A percentile compares a stretch with the other conserved stretches of the same genome.
Conservation (phyloP, 2,888 invertebrate species). For the Drosophila paracracens region DNA sequence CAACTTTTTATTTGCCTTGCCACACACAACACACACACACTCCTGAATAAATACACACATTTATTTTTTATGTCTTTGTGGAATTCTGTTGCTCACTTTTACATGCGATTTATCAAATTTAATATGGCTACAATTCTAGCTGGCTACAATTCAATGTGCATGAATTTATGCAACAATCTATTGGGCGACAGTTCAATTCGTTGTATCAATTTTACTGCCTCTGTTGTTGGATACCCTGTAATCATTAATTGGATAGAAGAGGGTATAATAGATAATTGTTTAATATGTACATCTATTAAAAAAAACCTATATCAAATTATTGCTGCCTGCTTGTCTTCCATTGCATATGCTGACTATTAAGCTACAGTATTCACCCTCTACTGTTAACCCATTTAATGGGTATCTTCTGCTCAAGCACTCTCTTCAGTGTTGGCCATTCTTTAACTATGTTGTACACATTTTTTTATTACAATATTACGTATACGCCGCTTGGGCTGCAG, state of each 20-base stretch:
- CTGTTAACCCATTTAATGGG: not conserved
- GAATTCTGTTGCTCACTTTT: conserved; percentile 42
- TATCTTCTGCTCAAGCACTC: not conserved
- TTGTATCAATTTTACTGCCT: conserved; percentile 36
- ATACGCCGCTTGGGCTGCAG: conserved; percentile 59
- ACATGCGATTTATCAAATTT: conserved; percentile 72
- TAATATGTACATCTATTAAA: not conserved
- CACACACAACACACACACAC: not conserved
- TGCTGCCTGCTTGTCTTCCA: not conserved
- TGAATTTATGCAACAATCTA: conserved; percentile 58
- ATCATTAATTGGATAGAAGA: not conserved
- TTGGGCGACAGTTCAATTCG: conserved; percentile 34
- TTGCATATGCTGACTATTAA: not conserved
- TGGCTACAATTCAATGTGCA: conserved; percentile 64
- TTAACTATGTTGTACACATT: conserved; percentile 4
- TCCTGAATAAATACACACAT: not conserved
- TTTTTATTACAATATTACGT: conserved; percentile 59
- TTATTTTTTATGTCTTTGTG: conserved; percentile 15
- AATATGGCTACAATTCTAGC: conserved; percentile 61
- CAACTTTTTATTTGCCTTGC: conserved; percentile 29
- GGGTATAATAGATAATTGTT: not conserved
- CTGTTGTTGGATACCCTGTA: conserved; percentile 22
- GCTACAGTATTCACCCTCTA: not conserved
- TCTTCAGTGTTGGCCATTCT: not conserved
- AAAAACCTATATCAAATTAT: not conserved